Evolutionary conservation across 1,140 invertebrate genomes (phyloP).

Genomic region (Gonatopus flavifemur): DNA sequence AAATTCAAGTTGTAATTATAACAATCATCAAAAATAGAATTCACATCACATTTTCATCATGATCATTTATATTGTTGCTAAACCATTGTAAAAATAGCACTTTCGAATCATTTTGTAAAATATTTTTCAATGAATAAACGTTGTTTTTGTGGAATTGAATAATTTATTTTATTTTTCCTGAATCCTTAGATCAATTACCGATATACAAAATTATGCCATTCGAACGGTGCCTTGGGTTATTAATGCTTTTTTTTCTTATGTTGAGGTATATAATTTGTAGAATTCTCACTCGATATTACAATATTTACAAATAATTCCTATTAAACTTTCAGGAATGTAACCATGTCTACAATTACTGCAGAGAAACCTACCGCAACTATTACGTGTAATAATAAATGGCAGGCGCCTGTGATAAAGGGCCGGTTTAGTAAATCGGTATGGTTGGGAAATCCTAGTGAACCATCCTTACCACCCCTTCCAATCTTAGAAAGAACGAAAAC

Average conservation of each 20-base stretch:
- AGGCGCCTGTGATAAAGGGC: slow-evolving; percentile 49
- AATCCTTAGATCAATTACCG: no score
- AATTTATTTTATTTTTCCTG: slow-evolving; percentile 32
- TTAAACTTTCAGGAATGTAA: slow-evolving; percentile 40
- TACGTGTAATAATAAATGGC: slow-evolving; percentile 46
- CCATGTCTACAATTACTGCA: slow-evolving; percentile 32
- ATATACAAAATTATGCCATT: no score
- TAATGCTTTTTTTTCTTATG: no score
- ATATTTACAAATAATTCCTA: slow-evolving; percentile 18
- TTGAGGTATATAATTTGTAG: no score
- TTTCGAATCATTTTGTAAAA: slow-evolving; percentile 28
- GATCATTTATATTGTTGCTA: slow-evolving; percentile 4
- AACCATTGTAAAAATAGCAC: background rate
- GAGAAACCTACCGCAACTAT: slow-evolving; percentile 37
- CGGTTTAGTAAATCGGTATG: slow-evolving; percentile 52
- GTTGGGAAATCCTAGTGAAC: slow-evolving; percentile 46
- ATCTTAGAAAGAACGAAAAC: slow-evolving; percentile 32
- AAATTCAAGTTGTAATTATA: no score
- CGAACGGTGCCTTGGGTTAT: no score
- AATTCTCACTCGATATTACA: background rate
- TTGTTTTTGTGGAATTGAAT: slow-evolving; percentile 22
- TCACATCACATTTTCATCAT: no score
- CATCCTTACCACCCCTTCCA: slow-evolving; percentile 32
- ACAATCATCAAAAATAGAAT: no score
- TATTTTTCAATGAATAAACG: slow-evolving; percentile 39